A percentile compares a stretch with the other conserved stretches of the same genome.
These are phyloP conservation scores for Cervus canadensis DNA, from an alignment of 2,113 vertebrate genomes.

Conservation along the genomic window DNA sequence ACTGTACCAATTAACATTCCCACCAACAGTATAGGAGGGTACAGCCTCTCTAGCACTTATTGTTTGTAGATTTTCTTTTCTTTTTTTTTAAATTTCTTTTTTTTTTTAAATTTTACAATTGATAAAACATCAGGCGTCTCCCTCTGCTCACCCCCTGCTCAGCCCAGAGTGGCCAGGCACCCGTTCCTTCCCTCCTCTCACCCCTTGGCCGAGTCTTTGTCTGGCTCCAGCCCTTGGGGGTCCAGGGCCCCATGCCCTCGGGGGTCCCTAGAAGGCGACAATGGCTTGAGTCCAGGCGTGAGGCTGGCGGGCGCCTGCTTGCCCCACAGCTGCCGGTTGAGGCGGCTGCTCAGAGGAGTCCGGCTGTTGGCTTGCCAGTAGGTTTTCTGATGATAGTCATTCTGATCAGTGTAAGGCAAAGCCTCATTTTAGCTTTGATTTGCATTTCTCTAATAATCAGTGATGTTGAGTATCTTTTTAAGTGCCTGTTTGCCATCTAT, in stretches of 20 bases:
- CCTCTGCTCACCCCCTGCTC: slow-evolving; percentile 38
- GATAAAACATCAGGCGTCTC: slow-evolving; percentile 78
- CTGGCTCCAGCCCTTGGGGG: slow-evolving; percentile 68
- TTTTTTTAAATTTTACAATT: slow-evolving; percentile 77
- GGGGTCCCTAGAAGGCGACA: slow-evolving; percentile 88
- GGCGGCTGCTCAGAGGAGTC: slow-evolving; percentile 91
- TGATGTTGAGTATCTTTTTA: neutral
- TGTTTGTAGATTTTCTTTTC: neutral
- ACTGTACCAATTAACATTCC: neutral
- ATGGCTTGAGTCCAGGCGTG: slow-evolving; percentile 93
- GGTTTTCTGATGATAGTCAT: neutral
- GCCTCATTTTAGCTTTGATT: neutral
- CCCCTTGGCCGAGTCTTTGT: slow-evolving; percentile 72
- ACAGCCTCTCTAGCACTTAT: neutral
- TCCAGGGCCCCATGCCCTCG: slow-evolving; percentile 34
- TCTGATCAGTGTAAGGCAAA: neutral
- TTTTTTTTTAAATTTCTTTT: slow-evolving; percentile 50
- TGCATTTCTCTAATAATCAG: neutral
- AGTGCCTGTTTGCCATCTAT: neutral
- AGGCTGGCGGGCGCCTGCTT: slow-evolving; percentile 92
- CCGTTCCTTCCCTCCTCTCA: slow-evolving; percentile 27
- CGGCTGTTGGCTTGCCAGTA: slow-evolving; percentile 89
- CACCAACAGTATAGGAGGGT: neutral
- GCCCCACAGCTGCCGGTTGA: slow-evolving; percentile 89
- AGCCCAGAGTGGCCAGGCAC: slow-evolving; percentile 50